phyloP scores from a whole-genome alignment of 2,797 vertebrate genomes.

The Dicrostonyx torquatus region DNA sequence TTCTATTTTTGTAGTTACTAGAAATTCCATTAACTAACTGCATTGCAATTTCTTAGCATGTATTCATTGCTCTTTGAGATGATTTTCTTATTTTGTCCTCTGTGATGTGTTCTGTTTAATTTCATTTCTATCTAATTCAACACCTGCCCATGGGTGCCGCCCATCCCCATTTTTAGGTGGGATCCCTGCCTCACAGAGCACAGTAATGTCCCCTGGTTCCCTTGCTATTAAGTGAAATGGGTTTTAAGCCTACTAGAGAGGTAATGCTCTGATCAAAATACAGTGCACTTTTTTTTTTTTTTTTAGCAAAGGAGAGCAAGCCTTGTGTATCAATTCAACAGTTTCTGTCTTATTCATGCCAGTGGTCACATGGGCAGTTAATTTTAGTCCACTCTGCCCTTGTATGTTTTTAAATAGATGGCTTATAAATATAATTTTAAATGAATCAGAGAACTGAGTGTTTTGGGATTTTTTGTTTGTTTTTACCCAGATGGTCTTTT shows the following conservation, averaged over 20 bases:
- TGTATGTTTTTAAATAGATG: background rate
- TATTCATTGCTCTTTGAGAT: background rate
- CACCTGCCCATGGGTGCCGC: background rate
- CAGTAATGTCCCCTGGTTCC: background rate
- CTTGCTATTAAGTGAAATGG: background rate
- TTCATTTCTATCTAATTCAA: background rate
- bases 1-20: background rate
- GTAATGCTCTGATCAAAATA: background rate
- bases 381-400: background rate
- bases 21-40: background rate
- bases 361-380: constrained; percentile 1
- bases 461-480: background rate
- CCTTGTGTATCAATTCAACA: background rate
- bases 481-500: background rate
- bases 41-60: background rate
- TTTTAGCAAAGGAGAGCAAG: background rate
- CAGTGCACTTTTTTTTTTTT: background rate
- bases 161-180: background rate
- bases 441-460: constrained; percentile 3
- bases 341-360: background rate
- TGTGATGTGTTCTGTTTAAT: background rate
- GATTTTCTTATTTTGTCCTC: background rate
- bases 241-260: background rate
- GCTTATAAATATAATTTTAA: constrained; percentile 1
- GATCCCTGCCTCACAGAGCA: background rate